Base-by-base conservation (phyloP, 1,140 invertebrate genomes). In the Ostrea denselamellosa region DNA sequence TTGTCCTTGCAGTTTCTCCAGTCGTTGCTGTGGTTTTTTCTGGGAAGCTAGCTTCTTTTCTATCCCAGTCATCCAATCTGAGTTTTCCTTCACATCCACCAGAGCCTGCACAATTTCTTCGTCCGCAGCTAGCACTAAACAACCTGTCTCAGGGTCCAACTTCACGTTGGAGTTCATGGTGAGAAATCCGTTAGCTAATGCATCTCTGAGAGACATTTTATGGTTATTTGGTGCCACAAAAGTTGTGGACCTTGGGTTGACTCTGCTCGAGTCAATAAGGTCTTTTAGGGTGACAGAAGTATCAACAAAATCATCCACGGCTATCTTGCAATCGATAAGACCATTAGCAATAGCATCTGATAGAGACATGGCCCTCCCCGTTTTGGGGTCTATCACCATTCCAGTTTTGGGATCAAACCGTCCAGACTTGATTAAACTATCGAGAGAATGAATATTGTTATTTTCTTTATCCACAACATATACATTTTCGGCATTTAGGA, bases 1-100 rank as follows among this genome's bases (percentile, higher is more conserved):
- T 95, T 99, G 98, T 93, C 97, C 97, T 77, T 97, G 96, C 0
- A 99, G 95, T 89, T 97, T 97, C 93, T 98, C 97, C 89, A 97
- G 95, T 90, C 97, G 97, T 95, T 99, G 98, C 91, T 97, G 97
- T 9, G 97, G 96, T 91, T 90, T 91, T n/a, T 98, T 97, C 94
- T 98, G 97, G 88, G 96, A 96, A 68, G 98, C 97, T 88, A 99
- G 95, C 93, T 97, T 96, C 89, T 97, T 96, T 95, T 99, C 98
- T 8, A 99, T 95, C 87, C 97, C 97, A 17, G 96, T 96, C 89
- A 99, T 97, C 98, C 98, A 99, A 94, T 98, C 97, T 83, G 98
- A 95, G 52, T 91, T 91, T 83, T 93, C 92, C 88, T 92, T 94
- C 7, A 94, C 90, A 53, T 91, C 92, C 22, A 93, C 90, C 25